These are phyloP conservation scores for Epirrita christyi DNA, from an alignment of 2,888 invertebrate genomes.

Conservation along the genomic window DNA sequence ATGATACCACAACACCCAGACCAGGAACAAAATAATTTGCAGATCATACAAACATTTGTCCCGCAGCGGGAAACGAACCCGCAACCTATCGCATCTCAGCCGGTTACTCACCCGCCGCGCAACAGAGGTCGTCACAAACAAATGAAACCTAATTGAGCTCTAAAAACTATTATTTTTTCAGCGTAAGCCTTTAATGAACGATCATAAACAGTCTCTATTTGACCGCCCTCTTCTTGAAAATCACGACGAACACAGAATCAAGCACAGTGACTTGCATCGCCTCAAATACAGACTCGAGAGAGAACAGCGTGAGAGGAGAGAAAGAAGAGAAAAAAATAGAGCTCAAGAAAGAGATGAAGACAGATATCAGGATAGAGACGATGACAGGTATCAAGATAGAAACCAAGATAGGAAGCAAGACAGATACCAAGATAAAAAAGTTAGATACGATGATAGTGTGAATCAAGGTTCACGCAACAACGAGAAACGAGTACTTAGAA, in stretches of 20 bases:
- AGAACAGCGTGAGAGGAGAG: slow-evolving; percentile 13
- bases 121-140: too few relatives aligned
- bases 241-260: background rate
- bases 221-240: background rate
- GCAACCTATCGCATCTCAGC: too few relatives aligned
- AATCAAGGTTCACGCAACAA: slow-evolving; percentile 5
- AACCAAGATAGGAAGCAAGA: slow-evolving; percentile 9
- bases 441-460: background rate
- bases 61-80: too few relatives aligned
- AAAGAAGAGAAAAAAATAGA: slow-evolving; percentile 16
- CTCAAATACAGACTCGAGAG: slow-evolving; percentile 14
- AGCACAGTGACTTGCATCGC: slow-evolving; percentile 13
- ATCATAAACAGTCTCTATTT: background rate
- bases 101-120: too few relatives aligned
- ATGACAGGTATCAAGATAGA: slow-evolving; percentile 18
- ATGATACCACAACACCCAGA: too few relatives aligned
- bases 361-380: slow-evolving; percentile 5
- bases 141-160: too few relatives aligned
- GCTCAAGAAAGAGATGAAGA: slow-evolving; percentile 19
- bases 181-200: background rate
- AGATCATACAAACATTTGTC: too few relatives aligned
- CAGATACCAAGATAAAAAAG: slow-evolving; percentile 1
- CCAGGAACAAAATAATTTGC: too few relatives aligned
- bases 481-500: slow-evolving; percentile 31
- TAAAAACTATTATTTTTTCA: slow-evolving; percentile 4